Conservation (phyloP, 2,888 invertebrate genomes). For the Imbricaverruca yamaguchii region DNA sequence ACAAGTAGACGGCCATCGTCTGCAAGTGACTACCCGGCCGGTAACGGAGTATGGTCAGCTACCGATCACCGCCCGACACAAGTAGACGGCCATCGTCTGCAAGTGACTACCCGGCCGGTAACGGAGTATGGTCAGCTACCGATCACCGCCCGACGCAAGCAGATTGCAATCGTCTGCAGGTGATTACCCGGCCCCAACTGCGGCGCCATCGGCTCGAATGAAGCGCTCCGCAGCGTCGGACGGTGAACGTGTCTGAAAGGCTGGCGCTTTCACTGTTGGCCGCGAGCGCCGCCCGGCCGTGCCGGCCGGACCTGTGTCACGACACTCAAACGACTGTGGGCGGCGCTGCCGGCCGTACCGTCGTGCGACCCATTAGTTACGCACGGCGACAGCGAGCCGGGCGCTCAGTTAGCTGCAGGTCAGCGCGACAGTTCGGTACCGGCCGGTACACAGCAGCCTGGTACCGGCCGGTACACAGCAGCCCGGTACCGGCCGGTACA, state of each 20-base stretch:
- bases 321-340: background rate
- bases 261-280: background rate
- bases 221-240: background rate
- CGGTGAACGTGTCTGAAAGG: slow-evolving; percentile 8
- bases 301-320: background rate
- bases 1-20: no score
- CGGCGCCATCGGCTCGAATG: background rate
- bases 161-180: no score
- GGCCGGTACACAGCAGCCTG: background rate
- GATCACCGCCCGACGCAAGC: no score
- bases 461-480: background rate
- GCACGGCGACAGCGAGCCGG: background rate
- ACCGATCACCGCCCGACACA: no score
- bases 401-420: background rate
- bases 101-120: no score
- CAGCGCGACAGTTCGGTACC: no score
- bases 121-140: no score
- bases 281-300: background rate
- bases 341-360: background rate
- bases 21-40: no score
- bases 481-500: no score
- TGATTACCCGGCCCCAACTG: background rate
- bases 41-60: no score
- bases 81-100: no score
- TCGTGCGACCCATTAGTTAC: background rate